phyloP scores from a whole-genome alignment of 2,113 vertebrate species.

The Dicerorhinus sumatrensis region DNA sequence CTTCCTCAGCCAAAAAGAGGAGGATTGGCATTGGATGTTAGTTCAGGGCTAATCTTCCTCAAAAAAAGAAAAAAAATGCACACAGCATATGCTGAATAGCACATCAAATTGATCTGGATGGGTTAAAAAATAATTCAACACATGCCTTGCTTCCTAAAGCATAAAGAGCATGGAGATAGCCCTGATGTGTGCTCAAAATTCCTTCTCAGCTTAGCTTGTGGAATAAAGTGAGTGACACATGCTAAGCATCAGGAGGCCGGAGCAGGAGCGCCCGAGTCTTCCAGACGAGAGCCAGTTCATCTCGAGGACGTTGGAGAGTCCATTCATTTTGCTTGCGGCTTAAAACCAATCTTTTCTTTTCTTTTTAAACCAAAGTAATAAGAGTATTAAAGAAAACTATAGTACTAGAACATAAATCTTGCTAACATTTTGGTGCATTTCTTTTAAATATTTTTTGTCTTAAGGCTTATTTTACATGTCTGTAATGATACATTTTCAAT shows the following conservation, averaged over 20 bases:
- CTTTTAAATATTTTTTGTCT: not conserved
- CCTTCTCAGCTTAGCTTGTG: not conserved
- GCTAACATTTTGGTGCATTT: not conserved
- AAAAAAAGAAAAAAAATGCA: not conserved
- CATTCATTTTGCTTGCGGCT: not conserved
- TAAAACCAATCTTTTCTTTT: not conserved
- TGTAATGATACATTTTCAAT: not conserved
- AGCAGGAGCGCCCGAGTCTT: not conserved
- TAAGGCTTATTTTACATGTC: not conserved
- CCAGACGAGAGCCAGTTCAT: not conserved
- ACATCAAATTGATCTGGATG: not conserved
- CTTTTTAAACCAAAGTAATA: not conserved
- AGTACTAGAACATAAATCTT: not conserved
- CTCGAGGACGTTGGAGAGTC: not conserved
- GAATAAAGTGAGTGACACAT: not conserved
- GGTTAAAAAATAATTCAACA: not conserved
- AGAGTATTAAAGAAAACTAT: not conserved
- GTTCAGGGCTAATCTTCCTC: no score
- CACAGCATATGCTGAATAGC: not conserved
- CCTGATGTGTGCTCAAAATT: not conserved
- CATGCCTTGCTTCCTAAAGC: not conserved
- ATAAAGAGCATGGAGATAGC: not conserved
- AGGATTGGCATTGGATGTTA: no score
- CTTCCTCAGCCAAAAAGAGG: no score
- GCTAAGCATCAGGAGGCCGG: no score